Evolutionary conservation across 2,113 vertebrate species (phyloP).

Genomic region (Brachionichthys hirsutus): DNA sequence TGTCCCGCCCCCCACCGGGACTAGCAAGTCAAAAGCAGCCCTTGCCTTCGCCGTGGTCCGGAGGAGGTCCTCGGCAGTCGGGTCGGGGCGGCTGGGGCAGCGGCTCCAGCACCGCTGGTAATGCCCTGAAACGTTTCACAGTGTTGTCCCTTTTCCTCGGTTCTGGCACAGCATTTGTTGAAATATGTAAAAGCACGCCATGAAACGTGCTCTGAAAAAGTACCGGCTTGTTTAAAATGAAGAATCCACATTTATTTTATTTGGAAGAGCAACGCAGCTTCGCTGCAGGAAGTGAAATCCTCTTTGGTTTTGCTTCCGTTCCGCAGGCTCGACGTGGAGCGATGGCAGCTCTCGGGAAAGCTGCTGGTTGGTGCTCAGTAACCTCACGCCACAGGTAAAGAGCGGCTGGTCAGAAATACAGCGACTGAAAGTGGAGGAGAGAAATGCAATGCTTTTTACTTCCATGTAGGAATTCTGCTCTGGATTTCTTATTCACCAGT

Average conservation of each 20-base stretch:
- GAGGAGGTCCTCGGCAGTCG: constrained; percentile 87
- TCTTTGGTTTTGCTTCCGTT: neutral
- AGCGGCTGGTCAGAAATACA: neutral
- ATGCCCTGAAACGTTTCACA: constrained; percentile 18
- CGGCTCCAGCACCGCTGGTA: constrained; percentile 81
- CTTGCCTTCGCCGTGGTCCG: constrained; percentile 89
- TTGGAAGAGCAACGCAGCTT: constrained; percentile 13
- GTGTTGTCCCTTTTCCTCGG: neutral
- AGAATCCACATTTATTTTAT: constrained; percentile 17
- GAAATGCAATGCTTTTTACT: neutral
- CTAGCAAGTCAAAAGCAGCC: constrained; percentile 92
- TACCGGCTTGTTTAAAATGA: too few species aligned
- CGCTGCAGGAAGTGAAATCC: neutral
- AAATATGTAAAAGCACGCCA: constrained; percentile 26
- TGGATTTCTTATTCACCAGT: neutral
- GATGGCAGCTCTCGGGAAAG: constrained; percentile 93
- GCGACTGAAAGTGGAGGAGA: neutral
- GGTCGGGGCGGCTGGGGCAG: constrained; percentile 88
- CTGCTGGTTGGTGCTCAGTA: constrained; percentile 99
- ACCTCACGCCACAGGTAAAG: constrained; percentile 98
- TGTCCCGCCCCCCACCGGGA: constrained; percentile 95
- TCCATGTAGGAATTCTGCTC: neutral
- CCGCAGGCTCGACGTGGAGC: constrained; percentile 90
- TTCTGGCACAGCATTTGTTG: neutral
- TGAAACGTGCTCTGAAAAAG: neutral